Evolutionary conservation across 64 coral and sea anemone species (phyloP), one percentile per base, ranked within the genome.

Genomic region (Anthopleura sola): DNA sequence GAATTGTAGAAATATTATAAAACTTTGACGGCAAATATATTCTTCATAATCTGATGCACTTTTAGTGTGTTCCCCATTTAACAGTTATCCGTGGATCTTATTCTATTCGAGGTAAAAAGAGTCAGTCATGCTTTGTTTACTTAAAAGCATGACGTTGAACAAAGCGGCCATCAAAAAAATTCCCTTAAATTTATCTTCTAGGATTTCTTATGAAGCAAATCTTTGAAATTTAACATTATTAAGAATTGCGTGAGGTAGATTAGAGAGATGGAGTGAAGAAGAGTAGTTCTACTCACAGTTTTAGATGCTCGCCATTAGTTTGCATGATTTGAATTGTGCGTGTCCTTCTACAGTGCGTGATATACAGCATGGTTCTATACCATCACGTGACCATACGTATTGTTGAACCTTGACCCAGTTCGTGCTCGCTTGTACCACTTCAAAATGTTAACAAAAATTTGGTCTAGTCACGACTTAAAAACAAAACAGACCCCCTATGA

Each of bases 331-430:
- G 31, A 15, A 28, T 12, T 34, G 31, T 71, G 29, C 66, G 66
- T 71, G 66, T 71, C 66, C 29, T 1, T 10, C 26, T 71, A 40
- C 29, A 4, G 75, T 79, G 76, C 76, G 76, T 79, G 76, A 79
- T 79, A 23, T 13, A 1, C 5, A 44, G 76, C 76, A 79, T 79
- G 76, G 66, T 79, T 79, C 21, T 79, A 38, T 79, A 79, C 76
- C 76, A 38, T 79, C 76, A 79, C 76, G 76, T 79, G 76, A 79
- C 76, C 37, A 79, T 79, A 79, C 38, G 37, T 71, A 26, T 33
- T 34, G 6, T 69, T 15, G 66, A 79, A 79, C 76, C 24, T 79
- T 79, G 76, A 71, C 29, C 66, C 26, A 32, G 31, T 71, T 71
- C 66, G 66, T 71, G 66, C 29, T n/a, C n/a, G n/a, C 55, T 58